These are phyloP conservation scores for Rhagonycha fulva DNA, from an alignment of 2,888 invertebrate species.

Conservation along the genomic window DNA sequence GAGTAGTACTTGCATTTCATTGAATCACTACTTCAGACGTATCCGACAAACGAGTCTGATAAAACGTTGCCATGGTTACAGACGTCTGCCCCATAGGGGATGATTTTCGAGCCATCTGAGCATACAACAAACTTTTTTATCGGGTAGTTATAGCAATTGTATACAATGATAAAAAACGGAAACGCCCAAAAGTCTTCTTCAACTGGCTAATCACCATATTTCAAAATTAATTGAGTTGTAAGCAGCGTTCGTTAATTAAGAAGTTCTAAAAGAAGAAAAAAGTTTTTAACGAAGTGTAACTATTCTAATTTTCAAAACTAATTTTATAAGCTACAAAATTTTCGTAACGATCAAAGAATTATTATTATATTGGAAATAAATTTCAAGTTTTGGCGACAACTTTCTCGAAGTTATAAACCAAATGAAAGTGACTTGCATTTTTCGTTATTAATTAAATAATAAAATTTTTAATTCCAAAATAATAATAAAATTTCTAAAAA, in stretches of 20 bases:
- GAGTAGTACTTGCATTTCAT: not conserved
- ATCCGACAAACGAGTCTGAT: not conserved
- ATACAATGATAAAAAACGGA: not conserved
- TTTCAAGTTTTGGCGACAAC: not conserved
- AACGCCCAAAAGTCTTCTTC: not conserved
- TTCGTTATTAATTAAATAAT: not conserved
- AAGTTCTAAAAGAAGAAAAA: not conserved
- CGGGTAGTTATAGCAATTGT: not conserved
- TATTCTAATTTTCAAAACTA: not conserved
- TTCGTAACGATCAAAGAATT: not conserved
- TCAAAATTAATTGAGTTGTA: not conserved
- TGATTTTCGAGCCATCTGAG: not conserved
- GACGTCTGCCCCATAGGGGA: constrained; percentile 12
- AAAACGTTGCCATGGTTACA: constrained; percentile 18
- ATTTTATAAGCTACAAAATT: not conserved
- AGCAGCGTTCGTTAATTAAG: not conserved
- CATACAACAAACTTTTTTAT: not conserved
- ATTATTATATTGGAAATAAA: not conserved
- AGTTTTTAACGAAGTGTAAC: not conserved
- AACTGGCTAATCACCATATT: not conserved
- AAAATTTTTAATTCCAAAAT: not conserved
- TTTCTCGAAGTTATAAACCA: not conserved
- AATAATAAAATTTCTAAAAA: not conserved
- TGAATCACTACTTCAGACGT: not conserved
- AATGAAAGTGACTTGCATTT: not conserved